A percentile compares a stretch with the other conserved stretches of the same genome.
Evolutionary conservation across 1,140 invertebrate genomes (phyloP).

Genomic region (Copidosoma floridanum): DNA sequence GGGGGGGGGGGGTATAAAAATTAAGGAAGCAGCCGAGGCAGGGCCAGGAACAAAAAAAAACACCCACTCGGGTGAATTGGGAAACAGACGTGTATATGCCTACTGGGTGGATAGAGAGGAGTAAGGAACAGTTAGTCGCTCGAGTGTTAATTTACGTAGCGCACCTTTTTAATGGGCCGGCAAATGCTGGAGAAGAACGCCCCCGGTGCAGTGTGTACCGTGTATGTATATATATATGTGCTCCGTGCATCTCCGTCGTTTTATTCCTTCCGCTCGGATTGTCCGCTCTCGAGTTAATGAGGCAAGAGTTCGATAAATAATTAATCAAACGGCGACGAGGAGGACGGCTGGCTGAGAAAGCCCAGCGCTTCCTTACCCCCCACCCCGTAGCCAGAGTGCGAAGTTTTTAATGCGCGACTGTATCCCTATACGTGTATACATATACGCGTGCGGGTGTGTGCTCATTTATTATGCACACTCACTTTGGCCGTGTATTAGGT

Average conservation of each 20-base stretch:
- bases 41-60: not conserved
- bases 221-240: too few relatives aligned
- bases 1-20: conserved; percentile 3
- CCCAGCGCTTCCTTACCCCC: too few relatives aligned
- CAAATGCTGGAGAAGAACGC: not conserved
- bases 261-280: not conserved
- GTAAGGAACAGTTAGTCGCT: not conserved
- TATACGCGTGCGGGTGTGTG: not conserved
- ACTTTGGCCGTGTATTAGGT: not conserved
- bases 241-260: too few relatives aligned
- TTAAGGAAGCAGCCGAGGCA: conserved; percentile 2
- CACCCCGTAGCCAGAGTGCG: not conserved
- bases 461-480: not conserved
- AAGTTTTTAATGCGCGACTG: not conserved
- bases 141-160: conserved; percentile 19
- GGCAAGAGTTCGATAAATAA: conserved; percentile 9
- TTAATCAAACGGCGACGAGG: not conserved
- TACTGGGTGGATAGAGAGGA: not conserved
- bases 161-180: conserved; percentile 9
- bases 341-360: too few relatives aligned
- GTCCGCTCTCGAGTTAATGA: not conserved
- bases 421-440: not conserved
- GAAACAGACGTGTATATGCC: too few relatives aligned
- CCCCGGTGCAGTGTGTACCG: not conserved
- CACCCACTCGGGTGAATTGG: not conserved